phyloP scores from a whole-genome alignment of 2,888 invertebrate species.

The Xestia rhomboidea region DNA sequence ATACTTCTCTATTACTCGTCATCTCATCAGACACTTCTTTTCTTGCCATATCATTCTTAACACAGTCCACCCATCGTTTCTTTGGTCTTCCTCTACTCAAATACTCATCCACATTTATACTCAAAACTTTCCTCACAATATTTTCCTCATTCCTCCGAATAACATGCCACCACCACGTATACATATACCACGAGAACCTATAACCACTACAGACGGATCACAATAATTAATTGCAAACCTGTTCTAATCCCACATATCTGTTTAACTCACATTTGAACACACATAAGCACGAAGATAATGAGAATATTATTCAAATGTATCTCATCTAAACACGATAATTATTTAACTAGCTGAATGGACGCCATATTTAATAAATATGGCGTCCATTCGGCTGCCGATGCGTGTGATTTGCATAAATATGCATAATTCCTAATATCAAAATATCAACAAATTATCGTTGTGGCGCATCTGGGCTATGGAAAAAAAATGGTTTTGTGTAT shows the following conservation, averaged over 20 bases:
- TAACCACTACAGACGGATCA: not conserved
- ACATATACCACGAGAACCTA: too few relatives aligned
- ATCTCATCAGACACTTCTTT: too few relatives aligned
- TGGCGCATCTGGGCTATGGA: slow-evolving; percentile 13
- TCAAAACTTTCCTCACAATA: too few relatives aligned
- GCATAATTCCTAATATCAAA: slow-evolving; percentile 56
- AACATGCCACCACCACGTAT: too few relatives aligned
- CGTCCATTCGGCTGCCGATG: slow-evolving; percentile 34
- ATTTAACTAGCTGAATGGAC: too few relatives aligned
- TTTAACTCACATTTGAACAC: slow-evolving; percentile 6
- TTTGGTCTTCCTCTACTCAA: too few relatives aligned
- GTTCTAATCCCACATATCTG: slow-evolving; percentile 26
- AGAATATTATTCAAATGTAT: slow-evolving; percentile 56
- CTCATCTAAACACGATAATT: slow-evolving; percentile 46
- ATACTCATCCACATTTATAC: too few relatives aligned
- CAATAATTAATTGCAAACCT: slow-evolving; percentile 7
- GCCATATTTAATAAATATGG: slow-evolving; percentile 46
- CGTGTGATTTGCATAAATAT: slow-evolving; percentile 55
- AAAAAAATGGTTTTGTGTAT: slow-evolving; percentile 35
- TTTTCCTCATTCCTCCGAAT: too few relatives aligned
- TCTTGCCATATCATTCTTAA: too few relatives aligned
- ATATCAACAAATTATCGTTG: slow-evolving; percentile 58
- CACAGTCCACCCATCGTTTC: too few relatives aligned
- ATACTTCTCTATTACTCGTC: too few relatives aligned
- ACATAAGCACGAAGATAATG: slow-evolving; percentile 29